These are phyloP conservation scores for Hydractinia symbiolongicarpus DNA, from an alignment of 30 jellyfish, hydroid and myxozoan species.

Conservation along the genomic window DNA sequence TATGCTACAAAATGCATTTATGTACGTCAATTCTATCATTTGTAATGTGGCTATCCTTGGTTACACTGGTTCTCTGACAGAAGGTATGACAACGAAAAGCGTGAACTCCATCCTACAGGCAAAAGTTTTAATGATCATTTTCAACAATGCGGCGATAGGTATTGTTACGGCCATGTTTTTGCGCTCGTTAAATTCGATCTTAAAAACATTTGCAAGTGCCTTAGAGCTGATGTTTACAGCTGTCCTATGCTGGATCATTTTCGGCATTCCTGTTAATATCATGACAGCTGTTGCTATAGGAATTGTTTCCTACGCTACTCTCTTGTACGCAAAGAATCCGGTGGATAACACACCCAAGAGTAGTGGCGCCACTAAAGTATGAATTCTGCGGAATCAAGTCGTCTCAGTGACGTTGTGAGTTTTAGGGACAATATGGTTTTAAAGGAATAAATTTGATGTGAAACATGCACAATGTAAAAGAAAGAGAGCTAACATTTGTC, in stretches of 20 bases:
- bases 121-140: constrained; percentile 56
- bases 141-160: constrained; percentile 95
- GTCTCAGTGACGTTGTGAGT: background rate
- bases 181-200: constrained; percentile 78
- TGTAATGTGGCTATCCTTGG: constrained; percentile 68
- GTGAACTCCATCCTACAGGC: constrained; percentile 55
- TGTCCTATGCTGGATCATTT: constrained; percentile 75
- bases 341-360: constrained; percentile 75
- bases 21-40: constrained; percentile 78
- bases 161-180: constrained; percentile 92
- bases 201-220: constrained; percentile 97
- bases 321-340: constrained; percentile 90
- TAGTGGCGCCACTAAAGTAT: constrained; percentile 14
- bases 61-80: constrained; percentile 63
- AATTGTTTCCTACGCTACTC: constrained; percentile 74
- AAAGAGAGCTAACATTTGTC: too few species aligned
- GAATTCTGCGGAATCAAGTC: background rate
- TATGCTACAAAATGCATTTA: constrained; percentile 91
- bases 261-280: constrained; percentile 69
- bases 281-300: constrained; percentile 80
- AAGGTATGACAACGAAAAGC: constrained; percentile 55
- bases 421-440: background rate
- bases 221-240: constrained; percentile 95
- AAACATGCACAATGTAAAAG: too few species aligned
- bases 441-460: too few species aligned